phyloP scores from a whole-genome alignment of 2,888 invertebrate genomes.

The Rhagophthalmus giganteus region DNA sequence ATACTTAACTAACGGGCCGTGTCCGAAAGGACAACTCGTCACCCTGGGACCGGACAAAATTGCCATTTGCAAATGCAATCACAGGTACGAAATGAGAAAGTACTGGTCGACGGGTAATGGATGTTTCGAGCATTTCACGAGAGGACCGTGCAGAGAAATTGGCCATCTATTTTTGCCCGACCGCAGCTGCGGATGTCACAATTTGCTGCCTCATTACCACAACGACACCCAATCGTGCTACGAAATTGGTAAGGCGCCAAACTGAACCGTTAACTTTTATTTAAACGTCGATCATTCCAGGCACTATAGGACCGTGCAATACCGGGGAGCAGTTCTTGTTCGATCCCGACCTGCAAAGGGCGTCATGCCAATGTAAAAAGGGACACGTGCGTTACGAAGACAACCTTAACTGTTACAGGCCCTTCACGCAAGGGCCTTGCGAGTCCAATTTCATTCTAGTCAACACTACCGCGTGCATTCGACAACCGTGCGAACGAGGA shows the following conservation, averaged over 20 bases:
- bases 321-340: slow-evolving; percentile 73
- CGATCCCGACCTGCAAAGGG: slow-evolving; percentile 54
- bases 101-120: slow-evolving; percentile 65
- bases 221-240: slow-evolving; percentile 70
- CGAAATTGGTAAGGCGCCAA: slow-evolving; percentile 65
- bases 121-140: slow-evolving; percentile 79
- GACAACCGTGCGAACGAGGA: slow-evolving; percentile 74
- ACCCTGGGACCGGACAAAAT: slow-evolving; percentile 63
- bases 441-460: slow-evolving; percentile 67
- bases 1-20: slow-evolving; percentile 72
- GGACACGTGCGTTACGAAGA: slow-evolving; percentile 65
- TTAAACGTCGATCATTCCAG: slow-evolving; percentile 53
- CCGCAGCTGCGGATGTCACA: slow-evolving; percentile 72
- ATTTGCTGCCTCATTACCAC: slow-evolving; percentile 74
- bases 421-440: slow-evolving; percentile 81
- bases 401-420: slow-evolving; percentile 73
- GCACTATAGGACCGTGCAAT: slow-evolving; percentile 74
- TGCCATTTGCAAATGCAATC: slow-evolving; percentile 64
- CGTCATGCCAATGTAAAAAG: slow-evolving; percentile 70
- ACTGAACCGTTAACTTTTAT: not conserved
- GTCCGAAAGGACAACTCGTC: slow-evolving; percentile 72
- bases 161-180: slow-evolving; percentile 80
- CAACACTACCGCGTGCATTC: slow-evolving; percentile 68
- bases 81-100: slow-evolving; percentile 52
- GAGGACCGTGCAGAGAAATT: slow-evolving; percentile 75